phyloP scores from a whole-genome alignment of 2,113 vertebrate genomes.

The Pithys albifrons region DNA sequence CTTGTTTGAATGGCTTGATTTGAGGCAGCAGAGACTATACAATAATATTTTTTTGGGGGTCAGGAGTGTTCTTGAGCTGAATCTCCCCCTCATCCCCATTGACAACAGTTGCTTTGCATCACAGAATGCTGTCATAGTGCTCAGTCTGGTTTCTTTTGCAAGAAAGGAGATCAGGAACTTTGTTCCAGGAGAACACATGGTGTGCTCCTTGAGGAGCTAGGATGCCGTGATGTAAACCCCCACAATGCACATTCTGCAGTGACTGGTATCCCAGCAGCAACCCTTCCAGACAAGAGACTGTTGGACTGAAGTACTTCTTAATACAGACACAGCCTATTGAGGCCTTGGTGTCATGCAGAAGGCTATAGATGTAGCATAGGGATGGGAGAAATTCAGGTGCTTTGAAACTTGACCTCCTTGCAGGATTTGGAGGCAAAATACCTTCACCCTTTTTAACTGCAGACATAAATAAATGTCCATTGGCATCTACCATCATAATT shows the following conservation, averaged over 20 bases:
- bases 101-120: neutral
- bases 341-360: neutral
- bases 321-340: neutral
- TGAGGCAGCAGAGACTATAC: neutral
- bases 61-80: neutral
- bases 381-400: neutral
- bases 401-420: neutral
- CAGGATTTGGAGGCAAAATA: neutral
- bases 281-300: neutral
- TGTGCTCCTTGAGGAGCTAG: neutral
- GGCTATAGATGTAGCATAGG: neutral
- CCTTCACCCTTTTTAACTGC: neutral
- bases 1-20: neutral
- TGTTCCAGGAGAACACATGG: neutral
- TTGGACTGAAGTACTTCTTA: neutral
- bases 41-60: neutral
- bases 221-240: neutral
- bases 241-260: neutral
- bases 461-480: neutral
- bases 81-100: neutral
- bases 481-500: neutral
- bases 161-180: neutral
- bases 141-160: neutral
- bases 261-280: neutral
- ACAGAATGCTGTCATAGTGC: neutral